Percentiles rank a stretch among this genome's conserved stretches.
Conservation (phyloP, 1,140 invertebrate genomes). For the Elymnias hypermnestra region DNA sequence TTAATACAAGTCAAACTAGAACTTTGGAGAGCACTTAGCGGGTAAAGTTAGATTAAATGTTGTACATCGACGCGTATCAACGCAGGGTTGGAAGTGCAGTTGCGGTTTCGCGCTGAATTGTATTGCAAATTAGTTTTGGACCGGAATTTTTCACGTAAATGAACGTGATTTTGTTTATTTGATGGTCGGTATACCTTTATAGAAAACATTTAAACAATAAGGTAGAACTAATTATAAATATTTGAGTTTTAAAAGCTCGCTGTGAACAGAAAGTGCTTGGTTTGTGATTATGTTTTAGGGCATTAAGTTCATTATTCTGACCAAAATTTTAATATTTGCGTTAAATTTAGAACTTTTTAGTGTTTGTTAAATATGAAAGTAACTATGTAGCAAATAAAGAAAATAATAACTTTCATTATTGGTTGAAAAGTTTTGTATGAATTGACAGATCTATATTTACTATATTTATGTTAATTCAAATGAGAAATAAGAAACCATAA, state of each 20-base stretch:
- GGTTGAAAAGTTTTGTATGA: too few relatives aligned
- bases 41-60: constrained; percentile 65
- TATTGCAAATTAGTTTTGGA: constrained; percentile 50
- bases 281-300: background rate
- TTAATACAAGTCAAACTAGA: constrained; percentile 59
- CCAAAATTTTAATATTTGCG: too few relatives aligned
- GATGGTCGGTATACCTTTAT: background rate
- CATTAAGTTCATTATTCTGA: too few relatives aligned
- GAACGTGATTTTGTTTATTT: constrained; percentile 3
- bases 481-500: too few relatives aligned
- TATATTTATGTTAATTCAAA: too few relatives aligned
- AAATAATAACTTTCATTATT: too few relatives aligned
- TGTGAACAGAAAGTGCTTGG: too few relatives aligned
- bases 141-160: constrained; percentile 21
- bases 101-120: constrained; percentile 36
- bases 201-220: background rate
- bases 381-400: too few relatives aligned
- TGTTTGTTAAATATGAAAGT: too few relatives aligned
- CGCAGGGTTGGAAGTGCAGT: constrained; percentile 34
- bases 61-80: constrained; percentile 50
- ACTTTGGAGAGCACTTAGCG: constrained; percentile 42
- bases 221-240: background rate
- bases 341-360: too few relatives aligned
- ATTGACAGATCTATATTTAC: too few relatives aligned
- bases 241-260: too few relatives aligned